Evolutionary conservation across 2,113 vertebrate species (phyloP).

Genomic region (Lanius ludovicianus): DNA sequence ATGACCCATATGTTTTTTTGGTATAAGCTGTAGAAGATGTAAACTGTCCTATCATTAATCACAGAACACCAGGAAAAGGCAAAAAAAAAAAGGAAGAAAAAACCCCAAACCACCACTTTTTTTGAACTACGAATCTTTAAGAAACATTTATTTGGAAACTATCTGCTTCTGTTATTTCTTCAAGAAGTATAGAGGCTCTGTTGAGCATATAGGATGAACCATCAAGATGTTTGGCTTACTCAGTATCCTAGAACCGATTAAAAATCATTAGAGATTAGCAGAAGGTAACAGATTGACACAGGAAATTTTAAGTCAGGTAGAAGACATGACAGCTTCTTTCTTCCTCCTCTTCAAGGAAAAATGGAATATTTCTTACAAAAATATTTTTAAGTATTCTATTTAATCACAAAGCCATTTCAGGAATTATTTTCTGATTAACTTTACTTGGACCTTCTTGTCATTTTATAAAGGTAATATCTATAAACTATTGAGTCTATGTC

Average conservation of each 20-base stretch:
- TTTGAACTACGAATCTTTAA: neutral
- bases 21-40: neutral
- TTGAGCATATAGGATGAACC: neutral
- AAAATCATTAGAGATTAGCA: neutral
- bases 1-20: neutral
- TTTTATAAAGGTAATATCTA: neutral
- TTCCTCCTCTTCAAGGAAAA: neutral
- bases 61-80: neutral
- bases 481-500: neutral
- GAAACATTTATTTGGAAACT: neutral
- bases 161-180: neutral
- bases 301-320: neutral
- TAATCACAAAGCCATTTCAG: neutral
- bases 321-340: neutral
- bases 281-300: neutral
- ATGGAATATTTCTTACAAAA: accelerated
- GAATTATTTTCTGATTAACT: neutral
- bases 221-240: neutral
- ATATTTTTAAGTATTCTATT: neutral
- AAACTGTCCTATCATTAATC: neutral
- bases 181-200: accelerated
- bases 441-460: neutral
- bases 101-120: neutral
- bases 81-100: neutral
- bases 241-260: neutral